Percentiles rank a stretch among this genome's conserved stretches.
These are phyloP conservation scores for Ariolimax columbianus DNA, from an alignment of 2,888 invertebrate genomes.

Conservation along the genomic window DNA sequence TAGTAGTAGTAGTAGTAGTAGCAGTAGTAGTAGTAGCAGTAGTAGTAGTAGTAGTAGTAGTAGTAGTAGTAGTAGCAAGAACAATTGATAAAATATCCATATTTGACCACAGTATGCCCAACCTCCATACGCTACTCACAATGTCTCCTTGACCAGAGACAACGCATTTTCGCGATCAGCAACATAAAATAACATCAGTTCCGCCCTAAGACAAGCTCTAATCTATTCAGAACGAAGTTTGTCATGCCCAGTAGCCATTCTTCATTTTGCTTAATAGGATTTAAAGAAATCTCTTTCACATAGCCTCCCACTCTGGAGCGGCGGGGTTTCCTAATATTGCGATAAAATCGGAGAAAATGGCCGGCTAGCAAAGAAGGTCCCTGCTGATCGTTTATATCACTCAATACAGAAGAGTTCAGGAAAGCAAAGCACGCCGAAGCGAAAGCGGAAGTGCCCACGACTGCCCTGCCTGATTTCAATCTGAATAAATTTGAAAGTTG, in stretches of 20 bases:
- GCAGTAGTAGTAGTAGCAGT: neutral
- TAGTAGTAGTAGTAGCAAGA: no score
- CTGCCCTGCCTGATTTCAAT: constrained; percentile 47
- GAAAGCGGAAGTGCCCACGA: constrained; percentile 42
- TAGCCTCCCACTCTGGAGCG: neutral
- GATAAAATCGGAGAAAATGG: constrained; percentile 42
- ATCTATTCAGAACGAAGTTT: constrained; percentile 24
- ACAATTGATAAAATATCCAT: neutral
- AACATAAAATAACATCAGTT: constrained; percentile 16
- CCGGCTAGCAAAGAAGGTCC: neutral
- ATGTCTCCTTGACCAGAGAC: neutral
- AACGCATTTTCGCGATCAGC: neutral
- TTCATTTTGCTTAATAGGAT: constrained; percentile 41
- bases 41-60: no score
- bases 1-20: neutral
- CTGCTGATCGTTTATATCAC: constrained; percentile 27
- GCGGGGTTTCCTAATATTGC: constrained; percentile 43
- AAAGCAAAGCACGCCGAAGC: constrained; percentile 35
- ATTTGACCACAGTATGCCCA: neutral
- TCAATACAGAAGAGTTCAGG: constrained; percentile 33
- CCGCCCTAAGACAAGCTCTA: constrained; percentile 8
- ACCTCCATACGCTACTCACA: neutral
- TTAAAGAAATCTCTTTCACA: constrained; percentile 36
- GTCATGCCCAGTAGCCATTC: constrained; percentile 21
- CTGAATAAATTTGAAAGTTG: constrained; percentile 51